Evolutionary conservation across 2,888 invertebrate genomes (phyloP).

Genomic region (Drymonia ruficornis): DNA sequence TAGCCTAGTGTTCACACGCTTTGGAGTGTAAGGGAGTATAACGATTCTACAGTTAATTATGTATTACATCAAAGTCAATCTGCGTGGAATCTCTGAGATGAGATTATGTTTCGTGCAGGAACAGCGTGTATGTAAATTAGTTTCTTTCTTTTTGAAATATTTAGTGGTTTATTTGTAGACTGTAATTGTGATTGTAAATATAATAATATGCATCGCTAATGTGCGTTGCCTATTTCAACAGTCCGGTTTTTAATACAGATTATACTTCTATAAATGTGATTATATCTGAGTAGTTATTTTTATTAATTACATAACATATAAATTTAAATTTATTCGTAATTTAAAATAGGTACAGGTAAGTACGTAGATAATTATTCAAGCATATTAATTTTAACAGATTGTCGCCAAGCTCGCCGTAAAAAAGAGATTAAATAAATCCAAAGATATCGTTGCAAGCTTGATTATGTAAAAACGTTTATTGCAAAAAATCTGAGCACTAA

Average conservation of each 20-base stretch:
- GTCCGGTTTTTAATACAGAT: neutral
- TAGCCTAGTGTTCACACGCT: no score
- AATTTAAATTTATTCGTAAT: neutral
- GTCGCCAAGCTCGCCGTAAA: neutral
- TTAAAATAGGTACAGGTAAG: neutral
- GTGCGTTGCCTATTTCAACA: no score
- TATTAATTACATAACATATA: neutral
- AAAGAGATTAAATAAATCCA: neutral
- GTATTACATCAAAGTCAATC: no score
- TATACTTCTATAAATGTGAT: neutral
- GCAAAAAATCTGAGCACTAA: neutral
- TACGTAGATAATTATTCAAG: neutral
- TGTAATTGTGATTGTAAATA: no score
- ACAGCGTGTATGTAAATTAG: neutral
- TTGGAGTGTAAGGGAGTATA: no score
- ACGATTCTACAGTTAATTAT: no score
- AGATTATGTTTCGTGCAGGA: neutral
- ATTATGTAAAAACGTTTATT: neutral
- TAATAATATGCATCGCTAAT: no score
- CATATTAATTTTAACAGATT: neutral
- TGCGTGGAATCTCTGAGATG: neutral
- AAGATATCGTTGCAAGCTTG: neutral
- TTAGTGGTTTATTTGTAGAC: no score
- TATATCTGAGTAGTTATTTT: neutral
- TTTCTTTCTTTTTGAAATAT: no score